Evolutionary conservation across 2,888 invertebrate species (phyloP).

Genomic region (Cylindroiulus punctatus): DNA sequence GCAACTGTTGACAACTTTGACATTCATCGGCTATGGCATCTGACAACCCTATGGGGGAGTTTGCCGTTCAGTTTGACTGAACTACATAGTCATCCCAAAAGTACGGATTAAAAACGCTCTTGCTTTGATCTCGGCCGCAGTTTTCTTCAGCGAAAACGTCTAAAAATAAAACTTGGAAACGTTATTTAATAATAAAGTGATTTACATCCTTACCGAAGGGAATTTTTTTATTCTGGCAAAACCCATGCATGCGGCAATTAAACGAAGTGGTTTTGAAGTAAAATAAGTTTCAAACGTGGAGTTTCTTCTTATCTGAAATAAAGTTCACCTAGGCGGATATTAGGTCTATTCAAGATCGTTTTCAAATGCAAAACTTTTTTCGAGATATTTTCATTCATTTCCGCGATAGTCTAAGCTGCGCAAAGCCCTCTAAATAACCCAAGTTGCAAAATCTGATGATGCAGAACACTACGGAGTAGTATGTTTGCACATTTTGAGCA

Average conservation of each 20-base stretch:
- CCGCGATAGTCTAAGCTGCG: not conserved
- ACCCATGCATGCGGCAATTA: not conserved
- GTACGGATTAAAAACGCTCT: not conserved
- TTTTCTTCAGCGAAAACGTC: not conserved
- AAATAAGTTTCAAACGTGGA: not conserved
- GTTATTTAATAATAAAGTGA: conserved; percentile 10
- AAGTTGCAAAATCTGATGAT: not conserved
- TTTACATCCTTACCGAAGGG: not conserved
- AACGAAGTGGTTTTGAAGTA: not conserved
- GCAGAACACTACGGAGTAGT: too few species aligned
- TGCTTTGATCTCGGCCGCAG: not conserved
- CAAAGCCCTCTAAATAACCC: not conserved
- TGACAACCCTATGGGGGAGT: not conserved
- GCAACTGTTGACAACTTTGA: not conserved
- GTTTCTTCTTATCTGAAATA: not conserved
- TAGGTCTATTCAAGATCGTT: not conserved
- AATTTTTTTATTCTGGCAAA: not conserved
- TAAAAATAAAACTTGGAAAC: not conserved
- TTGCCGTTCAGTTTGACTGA: not conserved
- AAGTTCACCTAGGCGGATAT: not conserved
- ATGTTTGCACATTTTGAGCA: too few species aligned
- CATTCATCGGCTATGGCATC: not conserved
- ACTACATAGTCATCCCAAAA: not conserved
- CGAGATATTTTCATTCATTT: not conserved
- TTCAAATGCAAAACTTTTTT: not conserved